Evolutionary conservation across 2,888 invertebrate species (phyloP).

Genomic region (Daptonema setosum): DNA sequence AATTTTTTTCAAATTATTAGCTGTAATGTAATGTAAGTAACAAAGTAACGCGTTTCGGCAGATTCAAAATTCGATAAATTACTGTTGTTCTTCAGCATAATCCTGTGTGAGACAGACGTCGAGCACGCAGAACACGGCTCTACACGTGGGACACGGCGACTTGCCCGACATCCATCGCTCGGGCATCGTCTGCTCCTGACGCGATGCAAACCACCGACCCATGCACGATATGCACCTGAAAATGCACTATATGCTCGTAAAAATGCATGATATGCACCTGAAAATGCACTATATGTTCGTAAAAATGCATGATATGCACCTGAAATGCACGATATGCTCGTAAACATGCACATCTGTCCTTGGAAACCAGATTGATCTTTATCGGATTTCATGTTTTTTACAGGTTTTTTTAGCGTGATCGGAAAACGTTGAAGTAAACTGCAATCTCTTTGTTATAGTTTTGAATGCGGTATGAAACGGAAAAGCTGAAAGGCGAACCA

Average conservation of each 20-base stretch:
- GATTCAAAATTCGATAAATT: neutral
- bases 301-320: slow-evolving; percentile 18
- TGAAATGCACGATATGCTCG: neutral
- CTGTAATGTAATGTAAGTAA: neutral
- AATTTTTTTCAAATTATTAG: too few species aligned
- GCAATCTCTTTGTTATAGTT: too few species aligned
- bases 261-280: slow-evolving; percentile 18
- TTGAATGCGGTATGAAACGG: too few species aligned
- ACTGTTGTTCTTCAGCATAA: too few species aligned
- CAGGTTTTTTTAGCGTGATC: too few species aligned
- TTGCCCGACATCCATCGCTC: slow-evolving; percentile 25
- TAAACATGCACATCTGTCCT: slow-evolving; percentile 16
- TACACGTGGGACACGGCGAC: slow-evolving; percentile 30
- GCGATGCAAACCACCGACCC: slow-evolving; percentile 28
- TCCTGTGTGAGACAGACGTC: slow-evolving; percentile 22
- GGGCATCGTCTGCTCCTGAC: slow-evolving; percentile 28
- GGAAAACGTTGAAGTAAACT: too few species aligned
- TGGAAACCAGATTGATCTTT: neutral
- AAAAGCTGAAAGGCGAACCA: too few species aligned
- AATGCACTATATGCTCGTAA: neutral
- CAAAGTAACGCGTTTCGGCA: neutral
- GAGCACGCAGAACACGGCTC: slow-evolving; percentile 29
- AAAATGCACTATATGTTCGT: neutral
- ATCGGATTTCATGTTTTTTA: too few species aligned
- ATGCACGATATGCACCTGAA: slow-evolving; percentile 18